Base-by-base conservation (phyloP, 2,888 invertebrate genomes). In the Synergus japonicus region DNA sequence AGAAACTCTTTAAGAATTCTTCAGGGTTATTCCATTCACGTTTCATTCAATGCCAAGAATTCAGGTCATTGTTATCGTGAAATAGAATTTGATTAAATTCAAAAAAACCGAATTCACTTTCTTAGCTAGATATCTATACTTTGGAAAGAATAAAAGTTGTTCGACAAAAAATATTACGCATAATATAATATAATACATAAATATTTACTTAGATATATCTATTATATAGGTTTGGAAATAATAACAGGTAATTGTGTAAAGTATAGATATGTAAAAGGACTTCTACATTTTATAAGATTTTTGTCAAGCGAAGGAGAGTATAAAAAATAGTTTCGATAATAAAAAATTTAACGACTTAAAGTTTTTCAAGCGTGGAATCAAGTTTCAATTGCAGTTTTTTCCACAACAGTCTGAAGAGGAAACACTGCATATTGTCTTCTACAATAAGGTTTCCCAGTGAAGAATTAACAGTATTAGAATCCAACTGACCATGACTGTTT, bases 401-500 rank as follows among this genome's bases (percentile, higher is more conserved):
- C 18, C 22, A 49, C 43, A 66, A 66, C 9, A 66, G 46, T 49
- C 13, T 69, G 29, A 69, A 69, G 29, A 69, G 49, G 60, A 78
- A 76, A 76, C 44, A 44, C 44, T n/a, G 43, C 63, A 69, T 60
- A 69, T 37, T 76, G 67, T 77, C 43, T 76, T 84, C 69, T 66
- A 67, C 43, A 64, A 43, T 89, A 88, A 83, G 90, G 89, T 85
- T 90, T 90, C 90, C 81, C 81, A 43, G 64, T 41, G 78, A 76
- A 82, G 78, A 79, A 85, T 83, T 86, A 87, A 83, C 69, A 78
- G 84, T 79, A 82, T 86, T 88, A 86, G 84, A 79, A 77, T 82
- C 83, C 77, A 78, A 85, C 82, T 85, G 87, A 85, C 89, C 88
- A 77, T 89, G 87, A 86, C 86, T 69, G 78, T 87, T 90, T 90